Conservation (phyloP, 2,797 vertebrate species). For the Dicrostonyx torquatus region DNA sequence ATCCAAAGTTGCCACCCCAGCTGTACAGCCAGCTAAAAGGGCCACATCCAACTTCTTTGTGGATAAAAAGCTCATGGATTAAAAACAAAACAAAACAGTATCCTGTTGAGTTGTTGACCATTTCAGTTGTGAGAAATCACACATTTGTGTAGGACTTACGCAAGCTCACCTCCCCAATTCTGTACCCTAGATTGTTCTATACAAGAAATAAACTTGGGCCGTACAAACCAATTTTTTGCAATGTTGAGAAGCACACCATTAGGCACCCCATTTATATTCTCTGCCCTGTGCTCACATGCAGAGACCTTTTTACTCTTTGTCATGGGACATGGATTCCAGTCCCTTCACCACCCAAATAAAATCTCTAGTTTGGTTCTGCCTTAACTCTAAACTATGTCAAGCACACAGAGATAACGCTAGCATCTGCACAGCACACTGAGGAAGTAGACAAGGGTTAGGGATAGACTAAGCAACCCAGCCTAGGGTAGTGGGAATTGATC, state of each 20-base stretch:
- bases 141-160: not conserved
- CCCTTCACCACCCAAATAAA: not conserved
- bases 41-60: not conserved
- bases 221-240: not conserved
- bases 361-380: not conserved
- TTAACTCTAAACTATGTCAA: not conserved
- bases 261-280: not conserved
- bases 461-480: not conserved
- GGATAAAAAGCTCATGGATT: not conserved
- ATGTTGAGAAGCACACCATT: not conserved
- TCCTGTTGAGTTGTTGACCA: not conserved
- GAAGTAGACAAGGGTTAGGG: not conserved
- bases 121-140: not conserved
- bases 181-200: not conserved
- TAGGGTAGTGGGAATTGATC: not conserved
- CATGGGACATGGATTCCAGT: not conserved
- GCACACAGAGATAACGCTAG: not conserved
- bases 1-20: not conserved
- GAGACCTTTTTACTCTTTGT: not conserved
- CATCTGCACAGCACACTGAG: not conserved
- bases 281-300: not conserved
- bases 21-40: rapidly evolving
- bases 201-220: not conserved
- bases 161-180: not conserved
- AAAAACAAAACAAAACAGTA: not conserved